Evolutionary conservation across 2,888 invertebrate species (phyloP), one percentile per base, ranked within the genome.

Genomic region (Drosophila paranaensis): DNA sequence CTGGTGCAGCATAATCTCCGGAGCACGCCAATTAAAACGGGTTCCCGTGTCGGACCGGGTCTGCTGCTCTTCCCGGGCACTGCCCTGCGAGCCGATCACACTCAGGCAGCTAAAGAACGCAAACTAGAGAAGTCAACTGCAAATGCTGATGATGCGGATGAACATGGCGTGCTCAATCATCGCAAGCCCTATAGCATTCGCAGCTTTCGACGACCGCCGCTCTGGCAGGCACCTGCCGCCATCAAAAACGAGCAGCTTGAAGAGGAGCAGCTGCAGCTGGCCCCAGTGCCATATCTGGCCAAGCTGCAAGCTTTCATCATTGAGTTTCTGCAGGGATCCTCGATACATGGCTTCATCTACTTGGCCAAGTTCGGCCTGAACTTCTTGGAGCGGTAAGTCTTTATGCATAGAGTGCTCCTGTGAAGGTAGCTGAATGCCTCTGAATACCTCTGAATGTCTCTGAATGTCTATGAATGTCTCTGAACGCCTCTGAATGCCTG

Each of bases 311-410:
- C 84, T 25, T 92, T 92, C 75, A 85, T 92, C 67, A 79, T 91
- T 61, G 93, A 93, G 77, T 92, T 91, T 76, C 84, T 92, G 69
- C 88, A 91, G 66, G 90, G 88, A 63, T 91, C 92, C 16, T 93
- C 93, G 55, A 91, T 93, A 74, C 93, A 93, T 82, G 93, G 93
- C 16, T 90, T 93, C 73, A 84, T 87, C 62, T 93, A 92, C 90
- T 89, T 93, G 74, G 91, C 92, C 56, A 92, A 91, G 82, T 74
- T 79, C 62, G 92, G 93, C 8, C 75, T 92, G 48, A 92, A 88
- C 79, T 80, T 92, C 40, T 69, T 91, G 50, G 93, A 93, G 77
- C 90, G 93, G 92, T 92, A 79, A 89, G 86, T 83, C 56, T 46
- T 40, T 60, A n/a, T 4, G 2, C 14, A 5, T 6, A 35, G 3